A percentile compares a stretch with the other conserved stretches of the same genome.
Conservation (phyloP, 2,797 vertebrate species). For the Heterohyrax brucei region DNA sequence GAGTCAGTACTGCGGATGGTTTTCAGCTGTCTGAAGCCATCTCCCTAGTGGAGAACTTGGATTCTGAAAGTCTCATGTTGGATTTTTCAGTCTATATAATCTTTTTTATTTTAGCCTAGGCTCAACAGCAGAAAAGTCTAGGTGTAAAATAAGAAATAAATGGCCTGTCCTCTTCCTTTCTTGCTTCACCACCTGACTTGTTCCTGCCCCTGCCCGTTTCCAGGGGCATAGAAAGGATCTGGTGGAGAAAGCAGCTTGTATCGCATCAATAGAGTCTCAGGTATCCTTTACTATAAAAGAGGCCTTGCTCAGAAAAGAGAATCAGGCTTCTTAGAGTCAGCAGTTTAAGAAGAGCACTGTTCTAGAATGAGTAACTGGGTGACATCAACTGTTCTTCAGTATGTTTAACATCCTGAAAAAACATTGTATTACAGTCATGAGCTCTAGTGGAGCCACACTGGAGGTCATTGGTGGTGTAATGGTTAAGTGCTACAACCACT, state of each 20-base stretch:
- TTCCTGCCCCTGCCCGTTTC: background rate
- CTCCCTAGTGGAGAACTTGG: background rate
- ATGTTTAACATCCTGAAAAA: constrained; percentile 21
- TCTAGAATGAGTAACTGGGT: constrained; percentile 49
- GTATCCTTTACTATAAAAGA: constrained; percentile 43
- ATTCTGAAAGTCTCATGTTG: constrained; percentile 1
- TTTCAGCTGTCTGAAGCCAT: background rate
- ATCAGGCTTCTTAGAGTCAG: constrained; percentile 6
- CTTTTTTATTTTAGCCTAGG: constrained; percentile 42
- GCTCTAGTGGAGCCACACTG: background rate
- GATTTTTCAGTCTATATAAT: constrained; percentile 47
- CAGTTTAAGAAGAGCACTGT: constrained; percentile 49
- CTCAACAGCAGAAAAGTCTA: constrained; percentile 46
- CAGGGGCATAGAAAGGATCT: constrained; percentile 52
- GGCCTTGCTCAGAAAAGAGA: background rate
- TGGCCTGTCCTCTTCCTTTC: background rate
- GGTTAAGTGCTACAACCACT: no score
- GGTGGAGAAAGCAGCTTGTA: constrained; percentile 45
- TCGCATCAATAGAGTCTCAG: background rate
- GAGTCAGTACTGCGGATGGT: background rate
- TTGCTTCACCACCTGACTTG: background rate
- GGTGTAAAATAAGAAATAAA: background rate
- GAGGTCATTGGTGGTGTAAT: no score
- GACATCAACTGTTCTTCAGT: background rate
- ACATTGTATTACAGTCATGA: background rate